A percentile compares a stretch with the other conserved stretches of the same genome.
Evolutionary conservation across 2,888 invertebrate genomes (phyloP).

Genomic region (Apamea anceps): DNA sequence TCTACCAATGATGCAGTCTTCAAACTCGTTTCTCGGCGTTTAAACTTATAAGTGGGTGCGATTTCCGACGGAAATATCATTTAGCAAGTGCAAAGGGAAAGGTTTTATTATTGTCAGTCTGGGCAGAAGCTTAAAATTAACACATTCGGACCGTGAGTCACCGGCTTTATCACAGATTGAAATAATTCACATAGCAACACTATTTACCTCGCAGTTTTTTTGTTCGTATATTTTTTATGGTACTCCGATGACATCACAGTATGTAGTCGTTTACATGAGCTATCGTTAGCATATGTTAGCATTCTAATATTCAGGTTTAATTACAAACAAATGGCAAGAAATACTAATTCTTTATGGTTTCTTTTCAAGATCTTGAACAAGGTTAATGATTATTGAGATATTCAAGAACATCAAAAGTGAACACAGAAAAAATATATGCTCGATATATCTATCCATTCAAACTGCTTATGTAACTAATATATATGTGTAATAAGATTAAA

Average conservation of each 20-base stretch:
- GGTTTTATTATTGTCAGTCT: slow-evolving; percentile 50
- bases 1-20: slow-evolving; percentile 12
- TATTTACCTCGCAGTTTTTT: slow-evolving; percentile 21
- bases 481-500: neutral
- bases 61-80: slow-evolving; percentile 72
- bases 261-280: neutral
- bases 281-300: slow-evolving; percentile 5
- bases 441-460: neutral
- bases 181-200: slow-evolving; percentile 29
- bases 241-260: slow-evolving; percentile 33
- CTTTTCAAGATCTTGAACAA: slow-evolving; percentile 25
- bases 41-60: slow-evolving; percentile 52
- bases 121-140: slow-evolving; percentile 45
- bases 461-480: neutral
- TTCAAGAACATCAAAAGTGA: neutral
- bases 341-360: slow-evolving; percentile 6
- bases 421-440: neutral
- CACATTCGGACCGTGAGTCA: slow-evolving; percentile 48
- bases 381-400: slow-evolving; percentile 6
- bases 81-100: slow-evolving; percentile 71
- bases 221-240: slow-evolving; percentile 28
- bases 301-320: neutral
- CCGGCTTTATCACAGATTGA: slow-evolving; percentile 41
- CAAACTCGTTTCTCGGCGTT: slow-evolving; percentile 35
- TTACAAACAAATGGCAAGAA: neutral